Conservation (phyloP, 2,797 vertebrate species). For the Chelon auratus region DNA sequence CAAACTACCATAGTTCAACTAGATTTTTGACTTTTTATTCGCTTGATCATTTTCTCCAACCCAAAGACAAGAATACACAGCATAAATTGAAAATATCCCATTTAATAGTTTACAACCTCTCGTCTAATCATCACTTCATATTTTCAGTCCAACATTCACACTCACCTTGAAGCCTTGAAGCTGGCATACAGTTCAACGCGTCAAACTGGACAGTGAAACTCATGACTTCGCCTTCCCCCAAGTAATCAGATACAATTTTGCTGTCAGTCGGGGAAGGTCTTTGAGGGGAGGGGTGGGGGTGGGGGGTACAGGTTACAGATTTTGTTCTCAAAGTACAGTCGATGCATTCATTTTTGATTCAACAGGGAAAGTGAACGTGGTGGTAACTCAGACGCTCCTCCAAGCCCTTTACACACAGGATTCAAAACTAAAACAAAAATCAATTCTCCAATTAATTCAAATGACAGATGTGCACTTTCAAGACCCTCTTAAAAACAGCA, state of each 20-base stretch:
- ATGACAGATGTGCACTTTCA: slow-evolving; percentile 65
- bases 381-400: slow-evolving; percentile 65
- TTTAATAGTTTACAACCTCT: slow-evolving; percentile 94
- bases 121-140: slow-evolving; percentile 83
- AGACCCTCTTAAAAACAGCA: slow-evolving; percentile 56
- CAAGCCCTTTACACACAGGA: slow-evolving; percentile 73
- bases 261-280: slow-evolving; percentile 66
- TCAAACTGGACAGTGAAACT: slow-evolving; percentile 86
- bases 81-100: slow-evolving; percentile 98
- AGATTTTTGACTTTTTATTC: slow-evolving; percentile 92
- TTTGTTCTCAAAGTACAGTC: slow-evolving; percentile 74
- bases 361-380: slow-evolving; percentile 66
- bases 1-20: slow-evolving; percentile 67
- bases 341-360: slow-evolving; percentile 55
- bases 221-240: slow-evolving; percentile 55
- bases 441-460: slow-evolving; percentile 56
- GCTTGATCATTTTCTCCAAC: slow-evolving; percentile 96
- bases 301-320: slow-evolving; percentile 49
- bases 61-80: slow-evolving; percentile 99
- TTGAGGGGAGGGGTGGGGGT: background rate
- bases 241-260: slow-evolving; percentile 61
- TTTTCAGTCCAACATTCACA: slow-evolving; percentile 87
- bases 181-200: slow-evolving; percentile 87
- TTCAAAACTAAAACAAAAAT: slow-evolving; percentile 41
- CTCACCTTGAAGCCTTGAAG: slow-evolving; percentile 87